Base-by-base conservation (phyloP, 2,888 invertebrate species). In the Conus canariensis region DNA sequence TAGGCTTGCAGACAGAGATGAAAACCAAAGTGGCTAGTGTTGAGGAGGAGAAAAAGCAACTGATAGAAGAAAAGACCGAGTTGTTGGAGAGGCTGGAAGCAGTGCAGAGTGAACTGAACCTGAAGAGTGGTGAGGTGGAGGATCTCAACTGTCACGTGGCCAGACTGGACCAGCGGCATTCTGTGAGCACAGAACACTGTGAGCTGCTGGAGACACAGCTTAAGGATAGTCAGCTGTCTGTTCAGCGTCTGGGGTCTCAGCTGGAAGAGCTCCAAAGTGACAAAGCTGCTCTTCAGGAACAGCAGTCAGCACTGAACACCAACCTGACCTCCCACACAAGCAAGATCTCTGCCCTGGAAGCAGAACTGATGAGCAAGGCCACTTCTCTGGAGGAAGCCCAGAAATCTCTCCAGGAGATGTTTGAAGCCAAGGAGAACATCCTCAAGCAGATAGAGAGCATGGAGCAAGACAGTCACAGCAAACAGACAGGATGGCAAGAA, bases 111-210 rank as follows among this genome's bases (percentile, higher is more conserved):
- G 64, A 85, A n/a, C 67, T 91, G 58, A 59, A 86, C 16, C 90
- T 90, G 9, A 90, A 91, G 30, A n/a, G 70, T n/a, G 83, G 86
- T 70, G 89, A 87, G 12, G 80, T 90, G 16, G 67, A 86, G 59
- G 89, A 92, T 19, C 25, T 91, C 16, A 86, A 91, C 70, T 89
- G 58, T 64, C 88, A 90, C 82, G n/a, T 92, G 58, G 85, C 90
- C 45, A 88, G 56, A 64, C 19, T 90, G 59, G 14, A n/a, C 5
- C 85, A 88, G 88, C 88, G 85, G 19, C 70, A 85, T n/a, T 22
- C 60, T 19, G 22, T n/a, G n/a, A 25, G 83, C 45, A 85, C 56
- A 74, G 60, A 85, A 19, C 70, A 19, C 12, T 87, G 67, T 77
- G 70, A 90, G 77, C 30, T 56, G 12, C 74, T 85, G 74, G 64